A percentile compares a stretch with the other conserved stretches of the same genome.
phyloP scores from a whole-genome alignment of 2,797 vertebrate species.

The Balearica regulorum region DNA sequence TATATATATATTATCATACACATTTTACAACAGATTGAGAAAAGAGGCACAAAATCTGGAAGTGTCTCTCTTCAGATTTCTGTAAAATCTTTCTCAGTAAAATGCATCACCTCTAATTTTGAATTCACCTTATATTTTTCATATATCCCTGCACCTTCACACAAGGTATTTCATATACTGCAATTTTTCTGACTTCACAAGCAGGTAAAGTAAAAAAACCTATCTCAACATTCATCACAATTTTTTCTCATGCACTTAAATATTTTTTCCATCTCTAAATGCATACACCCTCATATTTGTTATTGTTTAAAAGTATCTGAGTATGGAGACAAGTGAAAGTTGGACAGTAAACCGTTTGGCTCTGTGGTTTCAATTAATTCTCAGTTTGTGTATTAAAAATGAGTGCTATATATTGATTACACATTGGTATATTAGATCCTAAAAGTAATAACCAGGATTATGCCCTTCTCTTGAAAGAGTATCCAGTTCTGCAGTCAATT shows the following conservation, averaged over 20 bases:
- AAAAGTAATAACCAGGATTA: neutral
- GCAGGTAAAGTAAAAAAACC: neutral
- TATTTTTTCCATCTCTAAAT: neutral
- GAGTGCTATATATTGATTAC: neutral
- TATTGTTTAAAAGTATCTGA: neutral
- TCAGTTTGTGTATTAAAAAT: neutral
- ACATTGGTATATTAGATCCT: neutral
- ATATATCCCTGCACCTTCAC: neutral
- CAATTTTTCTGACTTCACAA: neutral
- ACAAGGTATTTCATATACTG: neutral
- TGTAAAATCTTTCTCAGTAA: neutral
- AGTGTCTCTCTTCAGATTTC: neutral
- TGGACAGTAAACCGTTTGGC: neutral
- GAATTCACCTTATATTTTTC: neutral
- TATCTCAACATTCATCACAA: neutral
- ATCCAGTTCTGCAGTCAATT: neutral
- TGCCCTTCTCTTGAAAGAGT: neutral
- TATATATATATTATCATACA: neutral
- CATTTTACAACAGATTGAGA: neutral
- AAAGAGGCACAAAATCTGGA: neutral
- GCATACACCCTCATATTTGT: rapidly evolving
- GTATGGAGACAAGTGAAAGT: neutral
- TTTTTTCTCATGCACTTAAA: neutral
- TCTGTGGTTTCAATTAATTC: neutral
- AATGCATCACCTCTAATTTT: neutral